A percentile compares a stretch with the other conserved stretches of the same genome.
Evolutionary conservation across 2,113 vertebrate species (phyloP).

Genomic region (Dipodomys merriami): DNA sequence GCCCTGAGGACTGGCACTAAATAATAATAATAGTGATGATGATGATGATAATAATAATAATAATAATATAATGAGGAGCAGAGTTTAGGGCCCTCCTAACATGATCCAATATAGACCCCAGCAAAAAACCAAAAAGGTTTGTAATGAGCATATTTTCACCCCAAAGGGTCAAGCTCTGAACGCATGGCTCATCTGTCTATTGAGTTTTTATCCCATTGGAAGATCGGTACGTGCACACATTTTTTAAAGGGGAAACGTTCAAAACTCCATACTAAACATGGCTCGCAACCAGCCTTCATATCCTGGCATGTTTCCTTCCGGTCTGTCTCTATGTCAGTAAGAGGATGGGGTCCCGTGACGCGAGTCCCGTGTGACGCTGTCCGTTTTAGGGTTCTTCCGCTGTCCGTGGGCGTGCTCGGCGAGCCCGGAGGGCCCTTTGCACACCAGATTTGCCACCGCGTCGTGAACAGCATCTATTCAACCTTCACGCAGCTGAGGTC

Average conservation of each 20-base stretch:
- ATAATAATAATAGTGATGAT: too few species aligned
- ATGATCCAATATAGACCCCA: background rate
- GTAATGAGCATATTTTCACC: background rate
- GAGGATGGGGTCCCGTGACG: conserved; percentile 55
- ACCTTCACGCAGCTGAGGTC: too few species aligned
- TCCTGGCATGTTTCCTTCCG: conserved; percentile 55
- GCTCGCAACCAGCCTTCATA: conserved; percentile 65
- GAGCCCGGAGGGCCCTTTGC: conserved; percentile 57
- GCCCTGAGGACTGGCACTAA: too few species aligned
- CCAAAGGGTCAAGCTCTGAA: conserved; percentile 54
- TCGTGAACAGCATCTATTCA: too few species aligned
- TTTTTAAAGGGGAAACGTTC: conserved; percentile 50
- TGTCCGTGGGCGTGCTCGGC: conserved; percentile 51
- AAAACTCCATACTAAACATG: conserved; percentile 64
- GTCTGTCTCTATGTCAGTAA: conserved; percentile 76
- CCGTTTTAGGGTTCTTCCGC: conserved; percentile 52
- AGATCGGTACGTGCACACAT: conserved; percentile 10
- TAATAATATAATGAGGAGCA: too few species aligned
- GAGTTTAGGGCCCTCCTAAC: too few species aligned
- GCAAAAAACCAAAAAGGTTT: background rate
- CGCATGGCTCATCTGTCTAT: conserved; percentile 8
- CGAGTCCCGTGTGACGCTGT: conserved; percentile 62
- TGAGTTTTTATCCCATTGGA: conserved; percentile 48
- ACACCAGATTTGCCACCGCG: too few species aligned
- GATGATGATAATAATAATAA: too few species aligned